These are phyloP conservation scores for Schrankia costaestrigalis DNA, from an alignment of 2,888 invertebrate genomes.

Conservation along the genomic window DNA sequence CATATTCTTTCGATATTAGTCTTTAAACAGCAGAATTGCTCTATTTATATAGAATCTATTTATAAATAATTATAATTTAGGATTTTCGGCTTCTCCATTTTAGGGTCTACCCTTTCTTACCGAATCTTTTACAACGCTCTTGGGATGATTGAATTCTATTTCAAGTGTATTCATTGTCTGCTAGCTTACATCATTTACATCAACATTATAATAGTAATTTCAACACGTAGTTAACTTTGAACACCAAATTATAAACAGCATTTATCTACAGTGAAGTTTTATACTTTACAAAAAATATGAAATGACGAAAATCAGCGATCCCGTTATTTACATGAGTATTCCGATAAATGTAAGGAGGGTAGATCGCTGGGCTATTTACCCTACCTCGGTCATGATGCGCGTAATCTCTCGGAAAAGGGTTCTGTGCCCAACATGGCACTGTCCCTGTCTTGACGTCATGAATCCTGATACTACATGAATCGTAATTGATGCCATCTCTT, in stretches of 20 bases:
- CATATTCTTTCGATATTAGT: no score
- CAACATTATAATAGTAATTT: no score
- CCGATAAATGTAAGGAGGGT: slow-evolving; percentile 61
- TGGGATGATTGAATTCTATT: no score
- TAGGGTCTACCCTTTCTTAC: no score
- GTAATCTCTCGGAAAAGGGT: slow-evolving; percentile 72
- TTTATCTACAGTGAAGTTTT: slow-evolving; percentile 38
- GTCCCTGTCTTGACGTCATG: slow-evolving; percentile 33
- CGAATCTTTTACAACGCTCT: no score
- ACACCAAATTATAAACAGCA: slow-evolving; percentile 14
- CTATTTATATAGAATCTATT: no score
- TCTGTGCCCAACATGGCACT: slow-evolving; percentile 34
- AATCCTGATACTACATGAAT: slow-evolving; percentile 29
- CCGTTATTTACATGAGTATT: slow-evolving; percentile 68
- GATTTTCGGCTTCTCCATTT: no score
- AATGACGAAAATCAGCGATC: slow-evolving; percentile 49
- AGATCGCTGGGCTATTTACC: slow-evolving; percentile 48
- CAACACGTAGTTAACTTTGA: slow-evolving; percentile 8
- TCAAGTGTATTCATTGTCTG: no score
- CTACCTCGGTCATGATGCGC: slow-evolving; percentile 55
- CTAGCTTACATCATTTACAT: no score
- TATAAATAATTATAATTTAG: no score
- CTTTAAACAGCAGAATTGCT: no score
- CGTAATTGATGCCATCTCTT: slow-evolving; percentile 27
- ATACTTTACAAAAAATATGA: slow-evolving; percentile 38